These are phyloP conservation scores for Rhagonycha fulva DNA, from an alignment of 2,888 invertebrate species.

Conservation along the genomic window DNA sequence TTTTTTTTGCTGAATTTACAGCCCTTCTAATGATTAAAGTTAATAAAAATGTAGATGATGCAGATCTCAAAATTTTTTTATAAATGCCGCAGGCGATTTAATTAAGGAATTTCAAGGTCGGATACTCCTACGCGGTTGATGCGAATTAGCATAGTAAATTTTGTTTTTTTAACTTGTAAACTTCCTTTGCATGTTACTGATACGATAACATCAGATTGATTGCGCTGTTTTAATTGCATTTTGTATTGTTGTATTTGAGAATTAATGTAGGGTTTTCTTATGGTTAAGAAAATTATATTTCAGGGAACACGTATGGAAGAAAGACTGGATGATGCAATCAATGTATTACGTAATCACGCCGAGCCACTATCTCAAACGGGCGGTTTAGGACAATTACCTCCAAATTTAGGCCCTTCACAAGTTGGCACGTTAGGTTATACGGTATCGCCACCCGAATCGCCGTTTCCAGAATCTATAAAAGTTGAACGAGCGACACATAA, in stretches of 20 bases:
- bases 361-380: conserved; percentile 70
- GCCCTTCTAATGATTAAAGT: not conserved
- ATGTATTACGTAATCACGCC: conserved; percentile 92
- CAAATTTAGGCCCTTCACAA: conserved; percentile 53
- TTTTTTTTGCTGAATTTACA: not conserved
- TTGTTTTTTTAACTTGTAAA: not conserved
- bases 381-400: conserved; percentile 55
- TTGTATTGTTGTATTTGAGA: not conserved
- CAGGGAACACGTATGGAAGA: conserved; percentile 94
- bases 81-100: not conserved
- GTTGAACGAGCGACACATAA: conserved; percentile 55
- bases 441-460: conserved; percentile 54
- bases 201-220: not conserved
- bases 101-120: not conserved
- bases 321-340: conserved; percentile 92
- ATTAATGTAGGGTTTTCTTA: not conserved
- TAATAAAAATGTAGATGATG: not conserved
- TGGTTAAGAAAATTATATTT: conserved; percentile 7
- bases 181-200: not conserved
- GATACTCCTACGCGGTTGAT: not conserved
- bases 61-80: too few relatives aligned
- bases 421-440: conserved; percentile 61
- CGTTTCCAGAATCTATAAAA: conserved; percentile 54
- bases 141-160: not conserved
- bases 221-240: not conserved